These are phyloP conservation scores for Xyrichtys novacula DNA, from an alignment of 2,797 vertebrate species.

Conservation along the genomic window DNA sequence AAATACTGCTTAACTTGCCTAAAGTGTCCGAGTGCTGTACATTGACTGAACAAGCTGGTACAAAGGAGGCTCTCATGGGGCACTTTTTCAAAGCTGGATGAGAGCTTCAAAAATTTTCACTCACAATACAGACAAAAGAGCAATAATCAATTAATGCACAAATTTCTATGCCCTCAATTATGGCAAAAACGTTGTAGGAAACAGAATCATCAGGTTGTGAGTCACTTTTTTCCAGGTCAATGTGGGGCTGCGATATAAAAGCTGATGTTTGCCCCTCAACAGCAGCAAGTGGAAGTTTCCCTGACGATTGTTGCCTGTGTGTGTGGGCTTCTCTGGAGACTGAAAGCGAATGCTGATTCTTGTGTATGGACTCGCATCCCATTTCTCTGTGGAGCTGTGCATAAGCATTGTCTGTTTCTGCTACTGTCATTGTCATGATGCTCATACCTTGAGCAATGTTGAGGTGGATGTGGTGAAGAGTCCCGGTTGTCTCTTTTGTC, in stretches of 20 bases:
- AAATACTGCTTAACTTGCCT: slow-evolving; percentile 33
- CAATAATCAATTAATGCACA: slow-evolving; percentile 12
- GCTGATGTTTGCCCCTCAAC: slow-evolving; percentile 23
- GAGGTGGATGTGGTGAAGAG: no score
- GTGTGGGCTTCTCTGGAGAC: background rate
- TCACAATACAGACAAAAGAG: slow-evolving; percentile 26
- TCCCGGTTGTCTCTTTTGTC: background rate
- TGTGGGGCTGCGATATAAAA: background rate
- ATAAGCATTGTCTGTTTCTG: background rate
- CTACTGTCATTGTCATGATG: background rate
- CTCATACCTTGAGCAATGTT: background rate
- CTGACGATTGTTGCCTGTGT: background rate
- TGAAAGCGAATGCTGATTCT: background rate
- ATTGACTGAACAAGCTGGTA: slow-evolving; percentile 1
- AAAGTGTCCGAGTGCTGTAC: slow-evolving; percentile 12
- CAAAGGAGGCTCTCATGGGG: background rate
- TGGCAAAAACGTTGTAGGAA: background rate
- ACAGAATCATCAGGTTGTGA: background rate
- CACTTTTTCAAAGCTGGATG: slow-evolving; percentile 24
- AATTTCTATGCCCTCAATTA: slow-evolving; percentile 17
- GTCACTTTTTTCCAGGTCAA: background rate
- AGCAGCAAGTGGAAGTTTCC: slow-evolving; percentile 16
- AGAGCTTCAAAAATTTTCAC: slow-evolving; percentile 10
- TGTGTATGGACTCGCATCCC: background rate
- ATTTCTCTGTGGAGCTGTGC: background rate